Conservation (phyloP, 2,888 invertebrate genomes). For the Drosophila neonasuta region DNA sequence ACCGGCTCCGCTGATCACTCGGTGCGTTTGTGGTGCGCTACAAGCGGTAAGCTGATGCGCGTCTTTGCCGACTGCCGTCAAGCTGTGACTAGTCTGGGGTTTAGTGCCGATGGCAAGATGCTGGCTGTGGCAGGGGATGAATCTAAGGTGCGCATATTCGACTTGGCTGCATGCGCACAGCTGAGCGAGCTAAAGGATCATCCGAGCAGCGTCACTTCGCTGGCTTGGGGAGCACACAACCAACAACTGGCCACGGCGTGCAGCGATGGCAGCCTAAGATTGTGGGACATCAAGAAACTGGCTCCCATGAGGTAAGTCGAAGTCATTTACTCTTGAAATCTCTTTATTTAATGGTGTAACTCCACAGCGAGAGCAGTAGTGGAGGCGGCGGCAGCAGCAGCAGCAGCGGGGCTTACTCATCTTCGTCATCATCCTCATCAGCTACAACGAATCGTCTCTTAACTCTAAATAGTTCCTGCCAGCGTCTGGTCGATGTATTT, state of each 20-base stretch:
- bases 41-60: conserved; percentile 91
- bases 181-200: conserved; percentile 85
- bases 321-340: too few relatives aligned
- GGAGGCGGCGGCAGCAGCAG: conserved; percentile 34
- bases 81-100: conserved; percentile 89
- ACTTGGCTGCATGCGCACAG: conserved; percentile 85
- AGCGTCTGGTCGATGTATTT: conserved; percentile 78
- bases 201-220: conserved; percentile 83
- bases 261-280: conserved; percentile 85
- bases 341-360: not conserved
- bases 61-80: conserved; percentile 91
- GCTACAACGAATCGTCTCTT: conserved; percentile 75
- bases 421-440: conserved; percentile 59
- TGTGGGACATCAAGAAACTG: conserved; percentile 85
- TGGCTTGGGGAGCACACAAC: conserved; percentile 85
- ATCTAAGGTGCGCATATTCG: conserved; percentile 86
- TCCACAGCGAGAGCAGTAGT: conserved; percentile 58
- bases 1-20: conserved; percentile 95
- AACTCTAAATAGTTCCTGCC: conserved; percentile 75
- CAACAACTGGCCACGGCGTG: conserved; percentile 87
- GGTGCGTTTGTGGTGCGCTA: conserved; percentile 93
- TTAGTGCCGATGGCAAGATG: conserved; percentile 92
- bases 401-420: conserved; percentile 40
- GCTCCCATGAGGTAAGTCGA: conserved; percentile 63
- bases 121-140: conserved; percentile 92